A percentile compares a stretch with the other conserved stretches of the same genome.
Conservation (phyloP, 1,140 invertebrate species). For the Drosophila repleta region DNA sequence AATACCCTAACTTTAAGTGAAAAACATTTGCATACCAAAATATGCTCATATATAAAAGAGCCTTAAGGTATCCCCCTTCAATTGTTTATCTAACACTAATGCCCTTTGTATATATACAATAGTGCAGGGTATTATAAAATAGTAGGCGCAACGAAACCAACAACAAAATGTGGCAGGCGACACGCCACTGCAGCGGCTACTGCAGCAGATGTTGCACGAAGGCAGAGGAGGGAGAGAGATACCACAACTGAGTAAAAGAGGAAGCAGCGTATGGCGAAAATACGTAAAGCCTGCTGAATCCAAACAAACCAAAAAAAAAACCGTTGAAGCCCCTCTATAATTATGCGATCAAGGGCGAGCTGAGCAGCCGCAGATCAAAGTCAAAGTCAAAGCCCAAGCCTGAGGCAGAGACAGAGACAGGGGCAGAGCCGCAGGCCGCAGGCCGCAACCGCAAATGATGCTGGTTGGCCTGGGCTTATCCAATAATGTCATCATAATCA, state of each 20-base stretch:
- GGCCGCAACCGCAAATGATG: constrained; percentile 66
- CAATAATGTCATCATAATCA: constrained; percentile 74
- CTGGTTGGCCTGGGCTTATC: constrained; percentile 47
- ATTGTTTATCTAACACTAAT: background rate
- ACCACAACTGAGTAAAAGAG: background rate
- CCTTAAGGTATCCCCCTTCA: background rate
- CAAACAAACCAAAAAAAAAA: background rate
- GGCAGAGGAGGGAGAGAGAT: background rate
- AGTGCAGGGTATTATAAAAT: constrained; percentile 17
- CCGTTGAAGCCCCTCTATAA: constrained; percentile 41
- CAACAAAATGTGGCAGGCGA: constrained; percentile 36
- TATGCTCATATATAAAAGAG: no score
- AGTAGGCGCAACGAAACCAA: constrained; percentile 15
- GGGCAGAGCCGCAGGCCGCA: constrained; percentile 52
- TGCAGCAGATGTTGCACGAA: constrained; percentile 48
- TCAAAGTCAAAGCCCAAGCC: constrained; percentile 23
- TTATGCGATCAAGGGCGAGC: constrained; percentile 55
- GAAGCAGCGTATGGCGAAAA: constrained; percentile 27
- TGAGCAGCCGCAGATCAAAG: constrained; percentile 22
- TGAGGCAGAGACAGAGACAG: constrained; percentile 1
- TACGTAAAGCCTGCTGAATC: constrained; percentile 15
- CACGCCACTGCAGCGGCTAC: constrained; percentile 42
- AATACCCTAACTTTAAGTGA: background rate
- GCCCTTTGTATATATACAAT: background rate
- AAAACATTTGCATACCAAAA: no score